Conservation (phyloP, 2,797 vertebrate genomes). For the Sylvia borin region DNA sequence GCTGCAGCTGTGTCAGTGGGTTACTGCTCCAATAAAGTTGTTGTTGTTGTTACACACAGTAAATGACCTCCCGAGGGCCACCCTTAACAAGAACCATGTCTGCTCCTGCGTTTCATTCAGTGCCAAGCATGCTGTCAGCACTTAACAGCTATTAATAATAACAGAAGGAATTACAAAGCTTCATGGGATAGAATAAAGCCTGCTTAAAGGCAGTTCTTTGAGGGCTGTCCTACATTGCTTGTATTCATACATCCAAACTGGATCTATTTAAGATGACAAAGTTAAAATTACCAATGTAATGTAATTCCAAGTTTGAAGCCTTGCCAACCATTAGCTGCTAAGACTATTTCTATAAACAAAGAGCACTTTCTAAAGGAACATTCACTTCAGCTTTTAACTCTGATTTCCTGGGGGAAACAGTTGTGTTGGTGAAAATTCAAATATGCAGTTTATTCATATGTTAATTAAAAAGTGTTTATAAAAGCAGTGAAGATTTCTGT, state of each 20-base stretch:
- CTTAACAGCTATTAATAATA: constrained; percentile 70
- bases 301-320: constrained; percentile 5
- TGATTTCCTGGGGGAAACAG: not conserved
- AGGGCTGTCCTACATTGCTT: not conserved
- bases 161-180: constrained; percentile 56
- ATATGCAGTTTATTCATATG: not conserved
- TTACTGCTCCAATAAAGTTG: constrained; percentile 58
- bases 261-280: constrained; percentile 48
- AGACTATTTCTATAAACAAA: constrained; percentile 30
- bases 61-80: constrained; percentile 60
- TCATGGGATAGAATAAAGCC: constrained; percentile 30
- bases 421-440: constrained; percentile 1
- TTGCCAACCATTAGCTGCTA: constrained; percentile 33
- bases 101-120: constrained; percentile 56
- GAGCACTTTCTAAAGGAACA: constrained; percentile 34
- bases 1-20: not conserved
- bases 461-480: not conserved
- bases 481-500: not conserved
- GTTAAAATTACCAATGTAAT: constrained; percentile 38
- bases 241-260: constrained; percentile 10
- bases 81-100: constrained; percentile 61
- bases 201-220: constrained; percentile 27
- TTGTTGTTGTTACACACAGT: constrained; percentile 61
- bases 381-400: constrained; percentile 16
- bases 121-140: constrained; percentile 67